Conservation (phyloP, 2,888 invertebrate species). For the Prostheceraeus crozeri region DNA sequence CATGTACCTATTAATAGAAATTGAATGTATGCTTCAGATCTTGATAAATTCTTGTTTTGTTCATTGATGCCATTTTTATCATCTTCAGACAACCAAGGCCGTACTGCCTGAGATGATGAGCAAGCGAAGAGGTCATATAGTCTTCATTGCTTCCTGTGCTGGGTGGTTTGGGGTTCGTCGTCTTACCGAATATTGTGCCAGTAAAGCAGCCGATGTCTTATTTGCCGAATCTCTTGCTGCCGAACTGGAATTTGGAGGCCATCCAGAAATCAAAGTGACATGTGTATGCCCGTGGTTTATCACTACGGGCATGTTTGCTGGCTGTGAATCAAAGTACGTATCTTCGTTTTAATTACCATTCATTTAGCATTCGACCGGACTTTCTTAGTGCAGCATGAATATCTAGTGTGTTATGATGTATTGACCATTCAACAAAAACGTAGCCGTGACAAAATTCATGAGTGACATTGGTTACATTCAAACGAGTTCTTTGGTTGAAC, state of each 20-base stretch:
- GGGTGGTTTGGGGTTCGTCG: conserved; percentile 63
- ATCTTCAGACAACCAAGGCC: conserved; percentile 80
- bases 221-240: conserved; percentile 76
- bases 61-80: no score
- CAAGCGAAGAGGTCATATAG: conserved; percentile 78
- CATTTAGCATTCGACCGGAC: no score
- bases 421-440: no score
- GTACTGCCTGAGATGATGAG: conserved; percentile 84
- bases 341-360: no score
- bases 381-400: no score
- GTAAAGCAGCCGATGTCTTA: conserved; percentile 86
- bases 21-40: no score
- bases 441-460: no score
- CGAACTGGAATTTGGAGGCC: conserved; percentile 44
- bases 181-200: conserved; percentile 75
- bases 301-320: conserved; percentile 92
- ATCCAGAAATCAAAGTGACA: conserved; percentile 62
- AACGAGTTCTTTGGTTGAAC: no score
- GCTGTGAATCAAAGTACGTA: conserved; percentile 70
- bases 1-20: no score
- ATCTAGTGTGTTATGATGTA: no score
- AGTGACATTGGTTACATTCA: no score
- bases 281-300: conserved; percentile 89
- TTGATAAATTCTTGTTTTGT: no score
- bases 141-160: conserved; percentile 82